These are phyloP conservation scores for Rhinoptilus africanus DNA, from an alignment of 2,113 vertebrate genomes.

Conservation along the genomic window DNA sequence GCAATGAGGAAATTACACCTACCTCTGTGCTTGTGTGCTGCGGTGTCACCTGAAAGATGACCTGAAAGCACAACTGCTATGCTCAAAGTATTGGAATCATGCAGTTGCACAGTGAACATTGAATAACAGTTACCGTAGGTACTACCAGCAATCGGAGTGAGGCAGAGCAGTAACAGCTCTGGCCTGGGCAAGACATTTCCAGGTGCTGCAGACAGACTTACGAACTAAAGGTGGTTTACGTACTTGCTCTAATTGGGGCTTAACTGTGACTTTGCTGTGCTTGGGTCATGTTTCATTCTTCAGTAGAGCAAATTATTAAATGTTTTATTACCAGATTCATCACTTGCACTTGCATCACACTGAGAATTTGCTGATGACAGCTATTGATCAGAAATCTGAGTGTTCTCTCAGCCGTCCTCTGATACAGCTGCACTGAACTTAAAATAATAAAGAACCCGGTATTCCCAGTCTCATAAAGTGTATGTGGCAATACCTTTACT, in stretches of 20 bases:
- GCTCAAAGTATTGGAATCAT: neutral
- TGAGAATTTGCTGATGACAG: neutral
- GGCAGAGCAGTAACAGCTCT: neutral
- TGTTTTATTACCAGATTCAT: neutral
- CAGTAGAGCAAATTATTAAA: neutral
- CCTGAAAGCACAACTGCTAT: neutral
- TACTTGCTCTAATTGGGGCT: neutral
- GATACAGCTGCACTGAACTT: neutral
- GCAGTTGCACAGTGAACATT: fast-evolving
- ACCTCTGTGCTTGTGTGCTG: neutral
- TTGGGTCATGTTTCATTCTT: neutral
- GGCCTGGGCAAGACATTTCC: neutral
- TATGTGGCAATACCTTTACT: neutral
- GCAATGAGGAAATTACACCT: neutral
- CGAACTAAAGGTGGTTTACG: neutral
- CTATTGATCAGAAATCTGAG: neutral
- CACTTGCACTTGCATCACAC: neutral
- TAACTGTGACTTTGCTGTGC: neutral
- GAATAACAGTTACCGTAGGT: neutral
- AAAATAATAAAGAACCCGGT: neutral
- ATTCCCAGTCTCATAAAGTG: neutral
- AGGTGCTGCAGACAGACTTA: neutral
- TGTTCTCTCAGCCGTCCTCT: neutral
- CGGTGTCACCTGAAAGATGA: neutral
- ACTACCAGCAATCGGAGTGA: neutral